A percentile compares a stretch with the other conserved stretches of the same genome.
Evolutionary conservation across 2,888 invertebrate genomes (phyloP).

Genomic region (Drosophila ezoana): DNA sequence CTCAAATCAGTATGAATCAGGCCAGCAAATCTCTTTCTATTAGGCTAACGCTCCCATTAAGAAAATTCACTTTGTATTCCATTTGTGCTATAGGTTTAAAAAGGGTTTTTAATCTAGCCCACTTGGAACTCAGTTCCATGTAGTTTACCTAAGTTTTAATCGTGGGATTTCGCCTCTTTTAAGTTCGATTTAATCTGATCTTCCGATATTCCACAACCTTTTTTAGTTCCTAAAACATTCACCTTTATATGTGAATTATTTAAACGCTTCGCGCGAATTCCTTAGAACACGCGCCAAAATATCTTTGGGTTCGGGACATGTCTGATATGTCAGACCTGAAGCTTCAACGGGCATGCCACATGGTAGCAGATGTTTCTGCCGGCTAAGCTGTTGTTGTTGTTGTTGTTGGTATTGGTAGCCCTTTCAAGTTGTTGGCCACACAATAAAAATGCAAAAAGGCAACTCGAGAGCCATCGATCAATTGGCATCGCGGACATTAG

Average conservation of each 20-base stretch:
- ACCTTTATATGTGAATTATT: constrained; percentile 8
- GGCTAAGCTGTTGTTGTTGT: constrained; percentile 1
- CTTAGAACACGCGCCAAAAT: constrained; percentile 47
- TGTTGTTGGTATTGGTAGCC: background rate
- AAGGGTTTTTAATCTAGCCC: too few species aligned
- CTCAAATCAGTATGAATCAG: too few species aligned
- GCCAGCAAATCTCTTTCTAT: too few species aligned
- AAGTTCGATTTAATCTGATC: too few species aligned
- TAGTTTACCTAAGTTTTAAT: too few species aligned
- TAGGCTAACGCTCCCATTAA: too few species aligned
- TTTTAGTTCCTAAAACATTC: background rate
- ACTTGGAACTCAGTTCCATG: too few species aligned
- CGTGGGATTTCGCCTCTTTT: background rate
- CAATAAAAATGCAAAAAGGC: constrained; percentile 50
- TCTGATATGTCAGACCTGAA: constrained; percentile 31
- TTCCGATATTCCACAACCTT: background rate
- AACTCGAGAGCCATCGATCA: constrained; percentile 48
- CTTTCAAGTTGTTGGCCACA: constrained; percentile 3
- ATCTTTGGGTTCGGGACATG: constrained; percentile 16
- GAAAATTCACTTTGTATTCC: too few species aligned
- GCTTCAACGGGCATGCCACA: constrained; percentile 5
- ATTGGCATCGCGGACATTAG: constrained; percentile 44
- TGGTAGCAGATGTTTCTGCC: constrained; percentile 43
- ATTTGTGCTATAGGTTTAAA: too few species aligned
- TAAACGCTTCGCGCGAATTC: constrained; percentile 18